These are phyloP conservation scores for Semnornis frantzii DNA, from an alignment of 2,113 vertebrate genomes.

Conservation along the genomic window DNA sequence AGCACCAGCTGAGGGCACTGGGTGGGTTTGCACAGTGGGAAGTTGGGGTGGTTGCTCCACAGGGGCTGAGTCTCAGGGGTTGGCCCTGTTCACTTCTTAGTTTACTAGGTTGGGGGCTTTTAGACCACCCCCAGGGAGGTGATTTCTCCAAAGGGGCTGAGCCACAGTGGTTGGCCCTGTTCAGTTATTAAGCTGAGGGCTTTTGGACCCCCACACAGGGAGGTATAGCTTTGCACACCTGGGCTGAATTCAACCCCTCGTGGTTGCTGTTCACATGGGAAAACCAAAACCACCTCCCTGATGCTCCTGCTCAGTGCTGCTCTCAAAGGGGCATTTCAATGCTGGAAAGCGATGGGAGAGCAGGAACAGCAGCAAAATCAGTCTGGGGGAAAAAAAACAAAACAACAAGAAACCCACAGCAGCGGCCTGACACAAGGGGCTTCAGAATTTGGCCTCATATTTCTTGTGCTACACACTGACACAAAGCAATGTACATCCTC, in stretches of 20 bases:
- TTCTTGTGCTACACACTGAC: neutral
- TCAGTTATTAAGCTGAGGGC: rapidly evolving
- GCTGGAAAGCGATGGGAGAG: neutral
- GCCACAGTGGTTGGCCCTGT: rapidly evolving
- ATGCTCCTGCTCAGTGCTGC: neutral
- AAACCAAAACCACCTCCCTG: neutral
- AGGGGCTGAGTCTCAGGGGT: neutral
- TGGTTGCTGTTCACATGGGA: rapidly evolving
- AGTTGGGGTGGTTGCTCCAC: neutral
- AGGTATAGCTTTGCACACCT: neutral
- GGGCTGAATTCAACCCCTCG: neutral
- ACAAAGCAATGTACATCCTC: neutral
- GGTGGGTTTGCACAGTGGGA: neutral
- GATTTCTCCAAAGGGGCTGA: neutral
- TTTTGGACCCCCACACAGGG: neutral
- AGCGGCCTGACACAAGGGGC: neutral
- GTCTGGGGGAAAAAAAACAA: neutral
- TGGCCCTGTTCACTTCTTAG: rapidly evolving
- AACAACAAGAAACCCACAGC: neutral
- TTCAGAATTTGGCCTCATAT: neutral
- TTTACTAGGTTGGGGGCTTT: neutral
- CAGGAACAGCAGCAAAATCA: neutral
- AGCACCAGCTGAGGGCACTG: rapidly evolving
- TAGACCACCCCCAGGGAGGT: neutral
- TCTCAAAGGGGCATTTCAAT: neutral